phyloP scores from a whole-genome alignment of 2,797 vertebrate genomes.

The Huso huso region DNA sequence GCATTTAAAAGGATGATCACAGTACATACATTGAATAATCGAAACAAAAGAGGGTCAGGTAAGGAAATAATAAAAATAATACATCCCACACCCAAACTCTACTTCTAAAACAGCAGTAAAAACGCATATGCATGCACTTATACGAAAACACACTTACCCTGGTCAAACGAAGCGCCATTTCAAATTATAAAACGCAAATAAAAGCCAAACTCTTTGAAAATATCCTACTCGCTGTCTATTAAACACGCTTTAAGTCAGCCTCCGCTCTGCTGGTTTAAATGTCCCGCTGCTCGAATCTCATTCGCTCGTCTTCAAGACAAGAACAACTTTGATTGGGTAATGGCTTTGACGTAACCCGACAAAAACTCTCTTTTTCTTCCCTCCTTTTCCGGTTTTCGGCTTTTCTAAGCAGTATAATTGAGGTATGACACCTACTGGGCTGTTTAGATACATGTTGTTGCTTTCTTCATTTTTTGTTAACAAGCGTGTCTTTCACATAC shows the following conservation, averaged over 20 bases:
- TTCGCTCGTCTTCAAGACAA: slow-evolving; percentile 46
- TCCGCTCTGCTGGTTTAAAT: slow-evolving; percentile 56
- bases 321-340: slow-evolving; percentile 47
- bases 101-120: neutral
- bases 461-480: too few species aligned
- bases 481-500: too few species aligned
- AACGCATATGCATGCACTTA: neutral
- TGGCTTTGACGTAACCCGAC: too few species aligned
- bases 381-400: too few species aligned
- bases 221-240: neutral
- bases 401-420: too few species aligned
- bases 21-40: neutral
- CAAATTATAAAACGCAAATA: neutral
- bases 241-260: rapidly evolving
- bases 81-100: neutral
- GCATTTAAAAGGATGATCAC: neutral
- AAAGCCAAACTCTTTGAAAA: neutral
- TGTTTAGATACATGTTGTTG: too few species aligned
- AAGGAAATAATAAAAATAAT: neutral
- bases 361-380: too few species aligned
- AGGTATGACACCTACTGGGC: too few species aligned
- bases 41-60: neutral
- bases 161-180: slow-evolving; percentile 66
- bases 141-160: slow-evolving; percentile 48
- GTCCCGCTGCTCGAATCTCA: slow-evolving; percentile 45